These are phyloP conservation scores for Pangasius larnaudii DNA, from an alignment of 2,797 vertebrate species.

Conservation along the genomic window DNA sequence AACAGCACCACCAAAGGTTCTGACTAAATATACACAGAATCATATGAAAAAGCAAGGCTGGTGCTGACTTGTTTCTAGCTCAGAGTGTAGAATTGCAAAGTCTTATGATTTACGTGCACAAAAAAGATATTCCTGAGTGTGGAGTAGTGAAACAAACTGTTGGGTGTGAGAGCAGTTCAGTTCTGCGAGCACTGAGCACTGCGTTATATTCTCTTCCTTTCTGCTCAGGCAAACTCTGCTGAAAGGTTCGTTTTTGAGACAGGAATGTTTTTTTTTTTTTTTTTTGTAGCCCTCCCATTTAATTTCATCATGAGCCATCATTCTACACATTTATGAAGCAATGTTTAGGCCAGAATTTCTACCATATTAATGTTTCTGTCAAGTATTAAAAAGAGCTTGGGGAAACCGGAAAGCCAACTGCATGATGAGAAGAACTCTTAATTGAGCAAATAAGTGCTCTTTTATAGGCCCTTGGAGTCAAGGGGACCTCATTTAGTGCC, in stretches of 20 bases:
- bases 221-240: background rate
- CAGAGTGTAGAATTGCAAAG: background rate
- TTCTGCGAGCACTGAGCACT: background rate
- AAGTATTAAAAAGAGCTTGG: constrained; percentile 12
- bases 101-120: background rate
- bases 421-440: constrained; percentile 23
- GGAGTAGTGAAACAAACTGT: background rate
- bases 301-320: background rate
- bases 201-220: background rate
- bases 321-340: background rate
- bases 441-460: constrained; percentile 31
- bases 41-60: background rate
- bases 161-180: background rate
- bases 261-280: no score
- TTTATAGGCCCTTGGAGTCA: constrained; percentile 33
- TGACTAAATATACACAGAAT: background rate
- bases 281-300: no score
- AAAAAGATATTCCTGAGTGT: background rate
- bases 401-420: constrained; percentile 3
- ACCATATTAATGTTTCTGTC: constrained; percentile 7
- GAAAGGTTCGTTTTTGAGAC: background rate
- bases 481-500: constrained; percentile 33
- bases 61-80: background rate
- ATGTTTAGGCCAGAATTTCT: background rate
- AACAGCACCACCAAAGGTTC: background rate